Percentiles rank a stretch among this genome's conserved stretches.
Evolutionary conservation across 2,797 vertebrate genomes (phyloP).

Genomic region (Alca torda): DNA sequence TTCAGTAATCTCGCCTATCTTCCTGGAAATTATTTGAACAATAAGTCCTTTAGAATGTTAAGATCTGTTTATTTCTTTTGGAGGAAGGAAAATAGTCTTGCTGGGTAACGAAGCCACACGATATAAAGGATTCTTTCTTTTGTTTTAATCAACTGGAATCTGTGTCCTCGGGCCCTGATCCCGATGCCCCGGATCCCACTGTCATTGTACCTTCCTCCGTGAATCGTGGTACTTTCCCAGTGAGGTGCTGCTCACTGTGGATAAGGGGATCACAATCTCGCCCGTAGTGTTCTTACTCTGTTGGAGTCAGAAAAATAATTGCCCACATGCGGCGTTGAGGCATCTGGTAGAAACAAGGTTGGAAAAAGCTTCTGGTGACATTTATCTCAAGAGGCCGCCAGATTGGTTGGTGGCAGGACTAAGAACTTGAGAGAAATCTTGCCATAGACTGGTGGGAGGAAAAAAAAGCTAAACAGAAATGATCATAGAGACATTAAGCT

Average conservation of each 20-base stretch:
- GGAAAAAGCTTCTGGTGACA: conserved; percentile 4
- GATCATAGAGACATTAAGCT: background rate
- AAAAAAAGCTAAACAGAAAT: background rate
- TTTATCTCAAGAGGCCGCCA: conserved; percentile 10
- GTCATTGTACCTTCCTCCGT: background rate
- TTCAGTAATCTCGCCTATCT: conserved; percentile 24
- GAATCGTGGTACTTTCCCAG: background rate
- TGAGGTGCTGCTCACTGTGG: background rate
- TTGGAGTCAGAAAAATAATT: background rate
- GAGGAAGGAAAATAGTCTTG: conserved; percentile 33
- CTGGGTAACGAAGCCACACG: background rate
- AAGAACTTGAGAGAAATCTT: background rate
- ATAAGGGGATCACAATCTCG: background rate
- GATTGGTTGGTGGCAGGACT: background rate
- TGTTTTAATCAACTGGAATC: conserved; percentile 43
- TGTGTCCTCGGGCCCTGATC: background rate
- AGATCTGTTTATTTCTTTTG: conserved; percentile 62
- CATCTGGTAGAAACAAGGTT: background rate
- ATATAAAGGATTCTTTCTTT: conserved; percentile 41
- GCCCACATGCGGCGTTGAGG: background rate
- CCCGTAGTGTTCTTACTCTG: background rate
- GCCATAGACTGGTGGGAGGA: background rate
- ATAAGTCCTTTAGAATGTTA: conserved; percentile 44
- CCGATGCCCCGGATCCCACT: background rate
- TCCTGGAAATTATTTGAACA: conserved; percentile 53